Percentiles rank a stretch among this genome's conserved stretches.
These are phyloP conservation scores for Indicator indicator DNA, from an alignment of 2,113 vertebrate species.

Conservation along the genomic window DNA sequence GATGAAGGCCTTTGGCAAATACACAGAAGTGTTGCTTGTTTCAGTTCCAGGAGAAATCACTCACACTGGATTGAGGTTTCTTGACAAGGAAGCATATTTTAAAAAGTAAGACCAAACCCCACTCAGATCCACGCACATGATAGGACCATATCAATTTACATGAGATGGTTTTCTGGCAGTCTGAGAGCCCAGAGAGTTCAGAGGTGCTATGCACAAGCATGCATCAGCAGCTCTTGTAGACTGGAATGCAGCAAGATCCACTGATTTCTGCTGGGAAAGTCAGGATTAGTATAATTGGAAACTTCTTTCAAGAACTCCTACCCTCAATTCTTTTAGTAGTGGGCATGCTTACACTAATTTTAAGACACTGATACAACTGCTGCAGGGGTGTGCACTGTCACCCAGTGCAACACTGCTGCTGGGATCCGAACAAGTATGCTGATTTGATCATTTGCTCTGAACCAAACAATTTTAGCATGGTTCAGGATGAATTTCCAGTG, in stretches of 20 bases:
- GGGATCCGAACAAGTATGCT: neutral
- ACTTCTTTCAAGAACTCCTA: neutral
- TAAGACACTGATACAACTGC: neutral
- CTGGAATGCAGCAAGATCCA: neutral
- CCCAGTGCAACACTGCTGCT: neutral
- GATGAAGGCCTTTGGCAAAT: neutral
- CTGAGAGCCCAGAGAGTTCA: neutral
- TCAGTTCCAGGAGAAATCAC: neutral
- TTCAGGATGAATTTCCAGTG: neutral
- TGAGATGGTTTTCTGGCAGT: neutral
- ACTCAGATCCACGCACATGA: neutral
- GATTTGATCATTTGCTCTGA: neutral
- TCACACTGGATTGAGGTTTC: neutral
- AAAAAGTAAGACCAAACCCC: accelerated
- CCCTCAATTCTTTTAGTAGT: neutral
- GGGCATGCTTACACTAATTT: neutral
- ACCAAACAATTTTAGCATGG: neutral
- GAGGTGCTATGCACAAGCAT: accelerated
- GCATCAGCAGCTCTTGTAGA: accelerated
- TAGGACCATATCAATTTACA: neutral
- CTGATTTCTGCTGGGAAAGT: neutral
- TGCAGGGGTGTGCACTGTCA: neutral
- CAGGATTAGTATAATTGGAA: neutral
- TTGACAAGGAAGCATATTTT: neutral
- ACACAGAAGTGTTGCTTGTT: neutral